Conservation (phyloP, 1,140 invertebrate species). For the Bacillus rossius region DNA sequence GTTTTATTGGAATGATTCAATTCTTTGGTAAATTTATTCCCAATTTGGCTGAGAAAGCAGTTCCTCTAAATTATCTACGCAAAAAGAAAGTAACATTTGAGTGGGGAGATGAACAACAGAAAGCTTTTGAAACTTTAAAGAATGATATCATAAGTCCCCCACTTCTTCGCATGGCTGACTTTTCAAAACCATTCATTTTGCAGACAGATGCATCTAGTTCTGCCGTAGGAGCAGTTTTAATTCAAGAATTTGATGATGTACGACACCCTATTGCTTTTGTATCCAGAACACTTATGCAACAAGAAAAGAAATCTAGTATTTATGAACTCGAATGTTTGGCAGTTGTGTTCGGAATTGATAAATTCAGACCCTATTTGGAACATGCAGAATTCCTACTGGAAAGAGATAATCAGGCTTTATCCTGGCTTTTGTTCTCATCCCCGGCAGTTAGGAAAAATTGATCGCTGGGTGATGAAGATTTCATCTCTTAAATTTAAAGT, state of each 20-base stretch:
- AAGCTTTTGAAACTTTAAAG: constrained; percentile 35
- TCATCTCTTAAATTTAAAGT: background rate
- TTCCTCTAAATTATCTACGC: constrained; percentile 33
- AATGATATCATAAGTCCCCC: constrained; percentile 29
- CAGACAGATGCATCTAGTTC: constrained; percentile 35
- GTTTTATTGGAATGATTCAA: background rate
- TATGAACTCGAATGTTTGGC: constrained; percentile 43
- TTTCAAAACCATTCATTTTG: constrained; percentile 28
- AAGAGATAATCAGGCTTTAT: background rate
- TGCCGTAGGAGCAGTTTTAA: constrained; percentile 33
- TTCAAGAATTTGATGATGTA: constrained; percentile 27
- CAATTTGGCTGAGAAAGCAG: constrained; percentile 35
- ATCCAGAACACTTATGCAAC: constrained; percentile 33
- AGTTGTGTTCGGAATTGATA: constrained; percentile 39
- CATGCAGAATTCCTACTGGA: background rate
- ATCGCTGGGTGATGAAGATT: background rate
- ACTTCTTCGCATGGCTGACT: constrained; percentile 34
- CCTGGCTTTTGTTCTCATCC: background rate
- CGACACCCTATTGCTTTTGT: constrained; percentile 32
- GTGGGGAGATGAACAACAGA: constrained; percentile 29
- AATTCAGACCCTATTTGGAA: constrained; percentile 42
- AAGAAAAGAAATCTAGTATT: constrained; percentile 38
- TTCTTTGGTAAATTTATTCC: constrained; percentile 1
- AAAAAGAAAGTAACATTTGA: constrained; percentile 22
- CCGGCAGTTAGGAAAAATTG: background rate